Percentiles rank a stretch among this genome's conserved stretches.
These are phyloP conservation scores for Trematocara zebra DNA, from an alignment of 2,113 vertebrate genomes.

Conservation along the genomic window DNA sequence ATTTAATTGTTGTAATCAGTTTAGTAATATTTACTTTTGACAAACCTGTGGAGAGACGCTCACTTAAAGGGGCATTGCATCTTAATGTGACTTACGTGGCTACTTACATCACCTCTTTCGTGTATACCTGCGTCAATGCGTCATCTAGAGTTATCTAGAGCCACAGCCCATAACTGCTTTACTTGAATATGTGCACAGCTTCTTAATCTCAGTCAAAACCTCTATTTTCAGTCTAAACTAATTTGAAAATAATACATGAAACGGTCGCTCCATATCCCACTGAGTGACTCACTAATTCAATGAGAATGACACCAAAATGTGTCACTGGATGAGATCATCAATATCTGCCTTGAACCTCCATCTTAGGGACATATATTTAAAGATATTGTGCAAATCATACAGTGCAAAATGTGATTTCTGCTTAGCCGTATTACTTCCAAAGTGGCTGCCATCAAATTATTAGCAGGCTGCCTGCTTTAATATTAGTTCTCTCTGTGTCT, in stretches of 20 bases:
- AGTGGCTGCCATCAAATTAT: neutral
- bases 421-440: neutral
- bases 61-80: neutral
- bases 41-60: neutral
- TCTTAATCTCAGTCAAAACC: neutral
- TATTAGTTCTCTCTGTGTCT: neutral
- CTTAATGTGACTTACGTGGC: neutral
- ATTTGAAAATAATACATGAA: neutral
- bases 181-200: neutral
- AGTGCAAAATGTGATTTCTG: neutral
- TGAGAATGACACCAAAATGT: neutral
- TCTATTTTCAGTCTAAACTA: neutral
- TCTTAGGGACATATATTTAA: neutral
- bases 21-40: neutral
- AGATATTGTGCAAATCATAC: neutral
- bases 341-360: neutral
- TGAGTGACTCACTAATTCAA: neutral
- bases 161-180: neutral
- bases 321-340: constrained; percentile 6
- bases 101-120: neutral
- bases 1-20: too few relatives aligned
- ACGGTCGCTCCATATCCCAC: neutral
- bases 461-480: neutral
- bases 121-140: neutral
- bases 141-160: neutral